A percentile compares a stretch with the other conserved stretches of the same genome.
phyloP scores from a whole-genome alignment of 2,797 vertebrate genomes.

The Choloepus didactylus region DNA sequence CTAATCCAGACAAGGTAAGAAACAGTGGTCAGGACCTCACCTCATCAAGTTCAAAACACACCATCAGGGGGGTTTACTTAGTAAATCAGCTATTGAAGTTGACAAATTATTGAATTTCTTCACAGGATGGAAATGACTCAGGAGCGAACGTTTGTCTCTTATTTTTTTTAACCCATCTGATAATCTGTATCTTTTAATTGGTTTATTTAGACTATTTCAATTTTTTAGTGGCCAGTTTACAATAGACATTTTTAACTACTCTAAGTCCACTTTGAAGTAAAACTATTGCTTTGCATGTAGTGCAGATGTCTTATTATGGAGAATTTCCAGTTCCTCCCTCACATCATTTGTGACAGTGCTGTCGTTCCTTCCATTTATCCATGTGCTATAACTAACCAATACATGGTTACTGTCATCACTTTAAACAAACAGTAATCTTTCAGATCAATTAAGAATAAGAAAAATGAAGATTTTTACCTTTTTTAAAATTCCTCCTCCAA shows the following conservation, averaged over 20 bases:
- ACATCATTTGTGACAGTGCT: accelerated
- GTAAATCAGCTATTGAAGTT: neutral
- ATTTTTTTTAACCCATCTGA: neutral
- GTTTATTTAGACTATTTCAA: neutral
- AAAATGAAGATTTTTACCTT: too few species aligned
- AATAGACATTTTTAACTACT: neutral
- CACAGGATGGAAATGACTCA: neutral
- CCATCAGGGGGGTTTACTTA: neutral
- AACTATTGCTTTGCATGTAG: neutral
- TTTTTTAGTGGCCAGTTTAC: neutral
- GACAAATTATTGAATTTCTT: neutral
- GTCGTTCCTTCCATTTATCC: neutral
- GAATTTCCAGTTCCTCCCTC: neutral
- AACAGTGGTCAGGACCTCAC: neutral
- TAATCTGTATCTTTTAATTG: neutral
- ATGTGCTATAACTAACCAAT: neutral
- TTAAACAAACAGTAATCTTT: neutral
- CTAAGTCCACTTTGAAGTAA: neutral
- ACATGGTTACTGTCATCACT: too few species aligned
- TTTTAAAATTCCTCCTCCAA: neutral
- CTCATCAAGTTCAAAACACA: neutral
- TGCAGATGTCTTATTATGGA: neutral
- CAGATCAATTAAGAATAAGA: neutral
- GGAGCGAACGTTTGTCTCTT: neutral
- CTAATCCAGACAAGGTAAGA: neutral